phyloP scores from a whole-genome alignment of 2,888 invertebrate genomes.

The Cactoblastis cactorum region DNA sequence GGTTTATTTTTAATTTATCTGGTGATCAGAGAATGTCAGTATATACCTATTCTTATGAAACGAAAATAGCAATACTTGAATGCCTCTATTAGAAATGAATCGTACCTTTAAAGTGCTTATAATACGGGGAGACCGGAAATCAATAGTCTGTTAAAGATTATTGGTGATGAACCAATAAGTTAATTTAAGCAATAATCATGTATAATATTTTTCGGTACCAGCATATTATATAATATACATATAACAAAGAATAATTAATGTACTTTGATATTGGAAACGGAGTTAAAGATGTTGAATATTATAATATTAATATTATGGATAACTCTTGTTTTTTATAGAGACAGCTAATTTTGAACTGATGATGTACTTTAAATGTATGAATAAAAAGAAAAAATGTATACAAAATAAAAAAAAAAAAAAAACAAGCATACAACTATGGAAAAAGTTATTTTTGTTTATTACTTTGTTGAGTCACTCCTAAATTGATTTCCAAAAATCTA shows the following conservation, averaged over 20 bases:
- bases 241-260: constrained; percentile 15
- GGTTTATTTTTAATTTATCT: constrained; percentile 14
- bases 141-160: background rate
- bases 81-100: constrained; percentile 2
- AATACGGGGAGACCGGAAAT: background rate
- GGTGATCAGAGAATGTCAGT: constrained; percentile 22
- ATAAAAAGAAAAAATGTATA: constrained; percentile 19
- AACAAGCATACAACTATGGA: background rate
- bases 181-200: constrained; percentile 21
- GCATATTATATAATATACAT: constrained; percentile 5
- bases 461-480: constrained; percentile 17
- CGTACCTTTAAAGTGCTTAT: constrained; percentile 11
- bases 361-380: constrained; percentile 27
- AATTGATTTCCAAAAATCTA: background rate
- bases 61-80: constrained; percentile 6
- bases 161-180: constrained; percentile 8
- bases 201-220: constrained; percentile 14
- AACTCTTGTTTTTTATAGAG: constrained; percentile 42
- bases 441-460: constrained; percentile 16
- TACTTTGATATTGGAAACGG: constrained; percentile 23
- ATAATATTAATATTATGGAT: constrained; percentile 37
- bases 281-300: constrained; percentile 33
- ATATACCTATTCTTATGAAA: constrained; percentile 12
- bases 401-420: too few relatives aligned
- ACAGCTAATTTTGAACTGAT: constrained; percentile 39